These are phyloP conservation scores for Podarcis muralis DNA, from an alignment of 2,113 vertebrate genomes.

Conservation along the genomic window DNA sequence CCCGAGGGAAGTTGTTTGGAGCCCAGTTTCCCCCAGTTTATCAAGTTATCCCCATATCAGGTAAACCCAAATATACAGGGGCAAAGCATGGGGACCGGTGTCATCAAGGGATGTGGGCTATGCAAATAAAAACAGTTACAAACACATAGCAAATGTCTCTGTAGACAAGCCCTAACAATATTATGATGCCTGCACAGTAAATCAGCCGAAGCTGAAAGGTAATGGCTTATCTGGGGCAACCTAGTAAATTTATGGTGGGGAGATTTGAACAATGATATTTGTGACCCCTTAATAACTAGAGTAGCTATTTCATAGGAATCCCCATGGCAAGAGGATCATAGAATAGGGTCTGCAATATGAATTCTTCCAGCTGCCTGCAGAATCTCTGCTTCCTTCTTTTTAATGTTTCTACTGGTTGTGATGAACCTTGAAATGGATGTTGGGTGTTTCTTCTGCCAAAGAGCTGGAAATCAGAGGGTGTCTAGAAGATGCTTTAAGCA, in stretches of 20 bases:
- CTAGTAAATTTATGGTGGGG: neutral
- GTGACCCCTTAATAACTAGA: neutral
- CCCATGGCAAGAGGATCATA: neutral
- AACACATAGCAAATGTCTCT: too few relatives aligned
- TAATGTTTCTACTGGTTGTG: neutral
- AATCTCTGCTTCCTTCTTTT: neutral
- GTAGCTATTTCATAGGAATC: neutral
- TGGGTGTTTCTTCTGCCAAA: neutral
- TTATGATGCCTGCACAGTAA: neutral
- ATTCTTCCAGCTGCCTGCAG: neutral
- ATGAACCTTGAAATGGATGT: neutral
- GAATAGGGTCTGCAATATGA: neutral
- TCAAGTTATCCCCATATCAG: too few relatives aligned
- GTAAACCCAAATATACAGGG: too few relatives aligned
- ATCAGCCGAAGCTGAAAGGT: too few relatives aligned
- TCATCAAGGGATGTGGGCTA: too few relatives aligned
- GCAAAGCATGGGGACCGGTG: too few relatives aligned
- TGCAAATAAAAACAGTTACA: too few relatives aligned
- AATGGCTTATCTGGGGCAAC: neutral
- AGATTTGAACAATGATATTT: neutral
- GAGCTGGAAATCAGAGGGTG: neutral
- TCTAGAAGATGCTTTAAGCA: neutral
- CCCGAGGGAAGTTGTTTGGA: too few relatives aligned
- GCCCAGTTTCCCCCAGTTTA: too few relatives aligned
- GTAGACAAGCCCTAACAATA: neutral